Base-by-base conservation (phyloP, 2,797 vertebrate species). In the Saxicola maurus region DNA sequence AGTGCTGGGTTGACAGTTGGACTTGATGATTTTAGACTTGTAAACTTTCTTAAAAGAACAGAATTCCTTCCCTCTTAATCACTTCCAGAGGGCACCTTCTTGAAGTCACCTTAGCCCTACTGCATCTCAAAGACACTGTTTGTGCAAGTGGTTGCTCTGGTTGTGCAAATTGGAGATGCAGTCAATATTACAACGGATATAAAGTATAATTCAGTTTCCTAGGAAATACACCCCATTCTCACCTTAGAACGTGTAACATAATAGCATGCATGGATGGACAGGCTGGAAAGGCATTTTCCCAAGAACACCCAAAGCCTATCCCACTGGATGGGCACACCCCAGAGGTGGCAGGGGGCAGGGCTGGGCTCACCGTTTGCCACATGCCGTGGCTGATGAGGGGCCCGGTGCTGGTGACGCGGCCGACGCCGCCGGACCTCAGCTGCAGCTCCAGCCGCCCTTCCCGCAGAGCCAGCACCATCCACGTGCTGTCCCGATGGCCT, bases 401-500 rank as follows among this genome's bases (percentile, higher is more conserved):
- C 7, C 99, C 99, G 0, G 98, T 99, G 97, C 98, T 99, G 87
- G 99, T 99, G 76, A 99, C 98, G 2, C 98, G 97, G 87, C 98
- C 98, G 17, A 99, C 97, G 0, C 97, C 96, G 0, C 96, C 97
- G 40, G 99, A 99, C 71, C 98, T 98, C 52, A 99, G 97, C 96
- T 99, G 99, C 91, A 99, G 96, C 94, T 99, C 98, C 31, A 99
- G 97, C 76, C 96, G 98, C 85, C 99, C 99, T 2, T 97, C 96
- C 86, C 99, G 98, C 94, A 99, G 95, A 62, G 98, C 98, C 82
- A 99, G 95, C 30, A 99, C 98, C 2, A 99, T 98, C 99, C 99
- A 99, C 52, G 98, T 98, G 96, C 98, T 98, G 94, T 98, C 98
- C 53, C 96, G 95, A 95, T 97, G 98, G 91, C 99, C 99, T 86